Evolutionary conservation across 2,888 invertebrate species (phyloP).

Genomic region (Drepana falcataria): DNA sequence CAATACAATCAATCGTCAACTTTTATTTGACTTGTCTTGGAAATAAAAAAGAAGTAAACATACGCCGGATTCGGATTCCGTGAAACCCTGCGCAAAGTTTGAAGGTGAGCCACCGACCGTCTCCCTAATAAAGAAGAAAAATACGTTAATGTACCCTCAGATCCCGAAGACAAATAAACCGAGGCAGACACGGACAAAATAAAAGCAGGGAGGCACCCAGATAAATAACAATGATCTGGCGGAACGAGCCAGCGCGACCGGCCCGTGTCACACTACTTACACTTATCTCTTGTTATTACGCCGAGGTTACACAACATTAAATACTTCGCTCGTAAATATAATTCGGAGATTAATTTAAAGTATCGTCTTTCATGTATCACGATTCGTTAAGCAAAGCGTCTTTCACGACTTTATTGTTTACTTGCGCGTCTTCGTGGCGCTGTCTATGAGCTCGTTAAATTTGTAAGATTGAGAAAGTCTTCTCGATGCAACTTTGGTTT

Average conservation of each 20-base stretch:
- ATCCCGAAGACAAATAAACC: slow-evolving; percentile 76
- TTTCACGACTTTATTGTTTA: no score
- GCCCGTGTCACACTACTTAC: slow-evolving; percentile 46
- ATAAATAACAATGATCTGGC: slow-evolving; percentile 74
- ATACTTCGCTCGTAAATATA: background rate
- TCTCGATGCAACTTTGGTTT: no score
- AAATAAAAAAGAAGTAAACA: slow-evolving; percentile 72
- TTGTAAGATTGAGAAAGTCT: no score
- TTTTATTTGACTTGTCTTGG: slow-evolving; percentile 72
- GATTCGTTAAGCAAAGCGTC: no score
- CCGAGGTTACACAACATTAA: slow-evolving; percentile 31
- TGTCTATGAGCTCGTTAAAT: no score
- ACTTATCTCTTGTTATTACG: slow-evolving; percentile 42
- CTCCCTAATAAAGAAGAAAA: slow-evolving; percentile 77
- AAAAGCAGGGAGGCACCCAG: slow-evolving; percentile 65
- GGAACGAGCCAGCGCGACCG: slow-evolving; percentile 35
- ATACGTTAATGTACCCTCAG: slow-evolving; percentile 78
- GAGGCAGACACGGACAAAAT: slow-evolving; percentile 70
- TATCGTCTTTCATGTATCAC: no score
- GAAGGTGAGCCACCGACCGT: slow-evolving; percentile 71
- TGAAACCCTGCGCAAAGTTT: slow-evolving; percentile 59
- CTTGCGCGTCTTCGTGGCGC: no score
- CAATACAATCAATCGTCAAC: slow-evolving; percentile 75
- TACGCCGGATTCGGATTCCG: slow-evolving; percentile 55
- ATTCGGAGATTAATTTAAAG: background rate